Percentiles rank a stretch among this genome's conserved stretches.
phyloP scores from a whole-genome alignment of 2,113 vertebrate genomes.

The Lagopus muta region DNA sequence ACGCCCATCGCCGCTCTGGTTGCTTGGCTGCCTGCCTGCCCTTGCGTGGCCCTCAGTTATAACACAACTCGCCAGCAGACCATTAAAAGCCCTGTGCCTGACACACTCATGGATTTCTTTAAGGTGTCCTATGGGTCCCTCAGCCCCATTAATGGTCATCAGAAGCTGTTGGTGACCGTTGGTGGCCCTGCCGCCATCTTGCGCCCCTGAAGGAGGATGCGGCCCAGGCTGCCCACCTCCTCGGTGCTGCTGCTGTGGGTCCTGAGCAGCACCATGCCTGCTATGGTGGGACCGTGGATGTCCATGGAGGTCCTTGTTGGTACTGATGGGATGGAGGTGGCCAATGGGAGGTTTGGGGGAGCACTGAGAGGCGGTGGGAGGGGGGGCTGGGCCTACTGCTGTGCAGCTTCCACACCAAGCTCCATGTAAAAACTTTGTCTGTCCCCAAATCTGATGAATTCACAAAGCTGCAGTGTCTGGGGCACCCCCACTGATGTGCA shows the following conservation, averaged over 20 bases:
- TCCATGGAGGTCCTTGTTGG: neutral
- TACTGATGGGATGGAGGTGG: neutral
- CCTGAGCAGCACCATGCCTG: too few species aligned
- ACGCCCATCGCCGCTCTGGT: neutral
- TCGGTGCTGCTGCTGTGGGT: neutral
- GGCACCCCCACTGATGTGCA: accelerated
- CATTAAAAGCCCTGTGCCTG: neutral
- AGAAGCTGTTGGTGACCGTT: neutral
- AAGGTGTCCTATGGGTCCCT: neutral
- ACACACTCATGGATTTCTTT: neutral
- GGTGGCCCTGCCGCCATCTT: neutral
- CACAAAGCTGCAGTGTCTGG: accelerated
- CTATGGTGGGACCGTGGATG: accelerated
- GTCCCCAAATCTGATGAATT: accelerated
- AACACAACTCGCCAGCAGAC: neutral
- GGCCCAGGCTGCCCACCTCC: neutral
- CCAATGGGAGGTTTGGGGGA: accelerated
- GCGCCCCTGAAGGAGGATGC: neutral
- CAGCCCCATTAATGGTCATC: neutral
- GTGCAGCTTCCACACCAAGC: neutral
- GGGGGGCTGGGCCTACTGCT: accelerated
- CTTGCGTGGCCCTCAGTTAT: neutral
- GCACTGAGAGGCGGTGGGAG: neutral
- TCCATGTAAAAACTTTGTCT: accelerated
- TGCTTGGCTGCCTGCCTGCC: neutral